Evolutionary conservation across 2,113 vertebrate species (phyloP).

Genomic region (Sarotherodon lohbergeri): DNA sequence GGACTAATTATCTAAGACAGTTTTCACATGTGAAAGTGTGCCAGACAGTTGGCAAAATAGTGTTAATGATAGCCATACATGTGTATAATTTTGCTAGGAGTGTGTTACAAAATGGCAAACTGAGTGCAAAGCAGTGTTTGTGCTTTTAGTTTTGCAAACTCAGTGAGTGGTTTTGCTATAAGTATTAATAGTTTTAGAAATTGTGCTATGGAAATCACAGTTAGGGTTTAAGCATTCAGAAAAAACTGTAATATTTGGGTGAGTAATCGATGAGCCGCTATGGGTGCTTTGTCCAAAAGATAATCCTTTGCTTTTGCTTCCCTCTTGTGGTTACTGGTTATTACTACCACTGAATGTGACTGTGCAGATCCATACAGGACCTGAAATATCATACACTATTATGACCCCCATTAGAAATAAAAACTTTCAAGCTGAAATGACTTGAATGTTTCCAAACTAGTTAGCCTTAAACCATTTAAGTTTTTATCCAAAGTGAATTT

Average conservation of each 20-base stretch:
- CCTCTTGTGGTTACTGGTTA: conserved; percentile 4
- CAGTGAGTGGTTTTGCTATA: too few species aligned
- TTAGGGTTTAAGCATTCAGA: too few species aligned
- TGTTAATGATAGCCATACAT: too few species aligned
- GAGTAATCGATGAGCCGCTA: background rate
- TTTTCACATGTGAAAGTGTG: too few species aligned
- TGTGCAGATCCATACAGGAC: background rate
- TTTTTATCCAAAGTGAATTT: background rate
- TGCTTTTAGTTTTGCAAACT: too few species aligned
- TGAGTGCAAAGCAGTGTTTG: too few species aligned
- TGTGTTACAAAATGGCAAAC: too few species aligned
- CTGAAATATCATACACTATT: background rate
- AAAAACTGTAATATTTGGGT: background rate
- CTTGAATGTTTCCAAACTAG: background rate
- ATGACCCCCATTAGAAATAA: background rate
- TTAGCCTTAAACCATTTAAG: background rate
- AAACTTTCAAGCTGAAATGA: background rate
- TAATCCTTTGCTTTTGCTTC: background rate
- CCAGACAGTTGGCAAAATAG: too few species aligned
- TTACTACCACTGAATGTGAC: background rate
- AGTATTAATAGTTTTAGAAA: too few species aligned
- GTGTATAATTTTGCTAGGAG: too few species aligned
- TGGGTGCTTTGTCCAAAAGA: background rate
- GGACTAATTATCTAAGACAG: too few species aligned
- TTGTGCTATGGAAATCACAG: too few species aligned